Evolutionary conservation across 2,888 invertebrate genomes (phyloP).

Genomic region (Aphrophora alni): DNA sequence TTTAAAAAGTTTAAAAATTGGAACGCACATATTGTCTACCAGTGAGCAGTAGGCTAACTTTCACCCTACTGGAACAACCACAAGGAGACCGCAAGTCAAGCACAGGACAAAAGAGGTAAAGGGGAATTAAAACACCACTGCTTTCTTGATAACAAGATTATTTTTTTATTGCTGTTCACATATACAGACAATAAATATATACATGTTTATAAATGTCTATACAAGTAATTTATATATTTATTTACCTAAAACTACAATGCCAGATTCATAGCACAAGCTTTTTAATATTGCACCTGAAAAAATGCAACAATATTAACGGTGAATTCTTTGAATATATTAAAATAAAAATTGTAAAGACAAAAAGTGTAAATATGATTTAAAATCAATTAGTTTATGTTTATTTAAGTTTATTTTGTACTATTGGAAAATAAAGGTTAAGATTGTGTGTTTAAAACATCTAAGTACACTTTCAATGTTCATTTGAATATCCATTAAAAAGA

Average conservation of each 20-base stretch:
- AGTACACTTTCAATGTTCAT: neutral
- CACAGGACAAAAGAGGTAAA: neutral
- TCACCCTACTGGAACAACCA: slow-evolving; percentile 4
- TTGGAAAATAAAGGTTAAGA: neutral
- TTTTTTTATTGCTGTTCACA: neutral
- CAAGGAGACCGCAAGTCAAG: neutral
- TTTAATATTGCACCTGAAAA: neutral
- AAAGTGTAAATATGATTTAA: too few relatives aligned
- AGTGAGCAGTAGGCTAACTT: neutral
- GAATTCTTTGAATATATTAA: too few relatives aligned
- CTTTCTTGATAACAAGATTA: neutral
- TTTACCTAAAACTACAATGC: neutral
- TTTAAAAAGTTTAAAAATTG: too few relatives aligned
- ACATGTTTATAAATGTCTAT: neutral
- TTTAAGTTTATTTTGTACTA: neutral
- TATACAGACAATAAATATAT: neutral
- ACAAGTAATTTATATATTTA: neutral
- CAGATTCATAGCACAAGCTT: neutral
- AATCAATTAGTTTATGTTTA: too few relatives aligned
- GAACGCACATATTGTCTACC: too few relatives aligned
- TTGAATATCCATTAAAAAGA: neutral
- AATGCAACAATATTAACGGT: neutral
- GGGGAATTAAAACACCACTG: neutral
- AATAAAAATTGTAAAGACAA: too few relatives aligned
- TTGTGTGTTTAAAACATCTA: neutral